Base-by-base conservation (phyloP, 1,140 invertebrate species). In the Argopecten irradians region DNA sequence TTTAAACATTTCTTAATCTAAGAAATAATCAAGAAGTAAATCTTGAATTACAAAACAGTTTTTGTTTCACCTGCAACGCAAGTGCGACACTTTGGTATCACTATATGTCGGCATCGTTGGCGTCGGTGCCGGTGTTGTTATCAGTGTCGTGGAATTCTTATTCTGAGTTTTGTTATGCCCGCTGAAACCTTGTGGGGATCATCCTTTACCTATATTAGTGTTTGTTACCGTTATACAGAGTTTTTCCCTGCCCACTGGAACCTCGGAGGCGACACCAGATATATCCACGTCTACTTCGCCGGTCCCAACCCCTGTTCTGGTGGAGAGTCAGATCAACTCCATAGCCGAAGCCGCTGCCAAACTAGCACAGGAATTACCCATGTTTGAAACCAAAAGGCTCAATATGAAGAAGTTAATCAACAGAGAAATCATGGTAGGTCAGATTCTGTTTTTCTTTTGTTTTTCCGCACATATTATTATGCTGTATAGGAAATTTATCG, bases 331-430 rank as follows among this genome's bases (percentile, higher is more conserved):
- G 95, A 97, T 99, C 82, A 96, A 97, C 82, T 97, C 98, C 92
- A 96, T 99, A 71, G 97, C 98, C 0, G 97, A 97, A 32, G 97
- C 97, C 0, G 98, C 98, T 2, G 96, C 98, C 91, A 97, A 97
- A 92, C 96, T 99, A 33, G 97, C 97, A 84, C 97, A 97, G 94
- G 97, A 97, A 90, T 95, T 99, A 91, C 98, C 98, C 22, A 97
- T 97, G 39, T 96, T 98, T 89, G 98, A 99, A 93, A 97, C 98
- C 2, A 98, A 98, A 93, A 97, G 97, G 0, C 97, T 98, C 91
- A 98, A 98, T 92, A 97, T 97, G 84, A 99, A 99, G 94, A 99
- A 99, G 96, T 98, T 98, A 94, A 97, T 98, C 92, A 98, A 97
- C 93, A 98, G 98, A 95, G 98, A 99, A 93, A 96, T 99, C 89